Evolutionary conservation across 2,113 vertebrate genomes (phyloP).

Genomic region (Vidua chalybeata): DNA sequence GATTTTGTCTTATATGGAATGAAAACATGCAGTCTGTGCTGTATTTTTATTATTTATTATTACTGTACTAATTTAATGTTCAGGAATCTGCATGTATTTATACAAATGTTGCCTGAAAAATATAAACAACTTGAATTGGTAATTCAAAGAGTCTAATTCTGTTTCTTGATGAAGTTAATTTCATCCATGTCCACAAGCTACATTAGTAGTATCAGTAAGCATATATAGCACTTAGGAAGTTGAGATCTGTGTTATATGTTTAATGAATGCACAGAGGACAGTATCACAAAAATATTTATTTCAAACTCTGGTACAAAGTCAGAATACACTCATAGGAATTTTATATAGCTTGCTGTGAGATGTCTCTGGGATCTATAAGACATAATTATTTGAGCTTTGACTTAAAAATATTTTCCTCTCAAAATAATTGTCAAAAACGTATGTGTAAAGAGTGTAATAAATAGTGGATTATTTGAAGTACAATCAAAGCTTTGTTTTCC

Average conservation of each 20-base stretch:
- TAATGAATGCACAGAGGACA: neutral
- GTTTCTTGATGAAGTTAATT: slow-evolving; percentile 22
- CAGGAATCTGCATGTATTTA: neutral
- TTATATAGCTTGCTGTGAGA: neutral
- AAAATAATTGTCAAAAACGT: neutral
- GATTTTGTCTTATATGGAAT: slow-evolving; percentile 23
- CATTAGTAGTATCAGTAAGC: neutral
- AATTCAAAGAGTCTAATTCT: slow-evolving; percentile 1
- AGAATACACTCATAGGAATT: neutral
- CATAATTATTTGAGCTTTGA: neutral
- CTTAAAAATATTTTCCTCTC: neutral
- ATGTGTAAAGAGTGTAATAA: neutral
- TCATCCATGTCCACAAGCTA: neutral
- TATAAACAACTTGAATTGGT: neutral
- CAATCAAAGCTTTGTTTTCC: slow-evolving; percentile 35
- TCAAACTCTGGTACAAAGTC: neutral
- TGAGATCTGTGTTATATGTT: neutral
- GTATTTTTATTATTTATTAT: neutral
- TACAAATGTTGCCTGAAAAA: slow-evolving; percentile 30
- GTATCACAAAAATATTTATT: neutral
- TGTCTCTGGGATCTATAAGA: neutral
- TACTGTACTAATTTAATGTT: slow-evolving; percentile 26
- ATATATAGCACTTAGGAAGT: neutral
- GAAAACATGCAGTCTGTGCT: slow-evolving; percentile 15
- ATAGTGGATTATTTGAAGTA: slow-evolving; percentile 10